A percentile compares a stretch with the other conserved stretches of the same genome.
Evolutionary conservation across 2,888 invertebrate species (phyloP).

Genomic region (Tryphoninae sp.): DNA sequence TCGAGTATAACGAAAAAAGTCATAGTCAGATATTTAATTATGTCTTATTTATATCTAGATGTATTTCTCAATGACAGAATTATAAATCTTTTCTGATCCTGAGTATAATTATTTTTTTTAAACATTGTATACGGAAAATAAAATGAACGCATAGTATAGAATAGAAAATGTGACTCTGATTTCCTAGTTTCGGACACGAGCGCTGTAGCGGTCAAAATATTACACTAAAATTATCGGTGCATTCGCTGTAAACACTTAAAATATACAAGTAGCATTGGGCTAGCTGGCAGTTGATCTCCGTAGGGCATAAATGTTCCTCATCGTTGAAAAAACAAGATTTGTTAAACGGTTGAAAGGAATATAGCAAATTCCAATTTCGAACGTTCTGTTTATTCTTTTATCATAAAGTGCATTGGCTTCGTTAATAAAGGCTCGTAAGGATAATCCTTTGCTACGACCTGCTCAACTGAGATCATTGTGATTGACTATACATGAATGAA

Average conservation of each 20-base stretch:
- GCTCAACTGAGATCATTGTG: neutral
- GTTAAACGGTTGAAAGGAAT: conserved; percentile 34
- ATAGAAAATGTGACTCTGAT: neutral
- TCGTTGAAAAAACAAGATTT: neutral
- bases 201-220: neutral
- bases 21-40: conserved; percentile 49
- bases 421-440: neutral
- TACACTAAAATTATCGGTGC: neutral
- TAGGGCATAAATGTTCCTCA: conserved; percentile 5
- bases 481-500: neutral
- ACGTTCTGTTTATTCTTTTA: neutral
- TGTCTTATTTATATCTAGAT: conserved; percentile 37
- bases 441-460: neutral
- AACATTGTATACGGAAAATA: conserved; percentile 36
- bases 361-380: conserved; percentile 24
- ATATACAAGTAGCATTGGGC: neutral
- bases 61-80: conserved; percentile 44
- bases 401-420: neutral
- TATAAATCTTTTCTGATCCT: conserved; percentile 32
- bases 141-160: conserved; percentile 18
- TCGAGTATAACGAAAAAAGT: conserved; percentile 13
- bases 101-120: conserved; percentile 24
- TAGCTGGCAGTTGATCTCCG: neutral
- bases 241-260: neutral
- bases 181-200: neutral